Base-by-base conservation (phyloP, 2,113 vertebrate genomes). In the Halcyon malimbica region DNA sequence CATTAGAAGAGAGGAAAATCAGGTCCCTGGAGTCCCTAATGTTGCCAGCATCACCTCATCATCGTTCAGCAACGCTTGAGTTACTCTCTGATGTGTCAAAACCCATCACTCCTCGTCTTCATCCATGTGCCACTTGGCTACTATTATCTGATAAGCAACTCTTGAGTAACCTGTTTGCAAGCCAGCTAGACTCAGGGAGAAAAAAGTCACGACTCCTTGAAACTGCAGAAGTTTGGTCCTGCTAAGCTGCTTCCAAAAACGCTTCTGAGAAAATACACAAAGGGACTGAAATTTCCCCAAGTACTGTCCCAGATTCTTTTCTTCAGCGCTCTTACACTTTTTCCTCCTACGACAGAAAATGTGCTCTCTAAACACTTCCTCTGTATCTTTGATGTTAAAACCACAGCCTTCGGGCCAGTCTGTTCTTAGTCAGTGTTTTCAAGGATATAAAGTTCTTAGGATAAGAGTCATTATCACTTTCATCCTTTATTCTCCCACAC, bases 301-400 rank as follows among this genome's bases (percentile, higher is more conserved):
- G n/a, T n/a, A 0, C 67, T 54, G 86, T 25, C 90, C 94, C 96
- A 92, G 80, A 91, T 93, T 71, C 33, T 14, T 51, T 31, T 42
- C 69, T 80, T 63, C 59, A 57, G 1, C 44, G 10, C 51, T 68
- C 51, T 75, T 63, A 88, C 64, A 29, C 24, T 17, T 83, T 51
- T 63, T 25, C 80, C 91, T 94, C 73, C 94, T 24, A 8, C 0
- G 1, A 92, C 19, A 63, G 68, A n/a, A 84, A 81, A 78, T 26
- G 70, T 81, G 76, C 86, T 96, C 60, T 89, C 94, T 67, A 51
- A 94, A 92, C 86, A 33, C 19, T 78, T 59, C 86, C 73, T 31
- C 85, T 42, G 62, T 33, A 50, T 56, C 85, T 94, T 42, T 94
- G 93, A 94, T 81, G 94, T 86, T 68, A 31, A 46, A 93, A 67